phyloP scores from a whole-genome alignment of 2,888 invertebrate species.

The Nemapogon koenigi region DNA sequence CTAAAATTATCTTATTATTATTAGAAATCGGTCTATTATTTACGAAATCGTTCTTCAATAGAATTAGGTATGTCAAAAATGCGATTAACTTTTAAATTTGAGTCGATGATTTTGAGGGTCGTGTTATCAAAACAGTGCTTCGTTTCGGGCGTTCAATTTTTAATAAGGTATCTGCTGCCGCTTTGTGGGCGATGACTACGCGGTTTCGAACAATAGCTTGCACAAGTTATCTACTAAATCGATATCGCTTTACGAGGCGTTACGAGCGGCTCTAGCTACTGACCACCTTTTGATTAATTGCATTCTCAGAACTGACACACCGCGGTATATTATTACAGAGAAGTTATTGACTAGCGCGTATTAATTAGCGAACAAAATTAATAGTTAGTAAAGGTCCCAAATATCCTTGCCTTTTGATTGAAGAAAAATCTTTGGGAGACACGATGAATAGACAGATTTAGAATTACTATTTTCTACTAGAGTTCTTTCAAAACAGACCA shows the following conservation, averaged over 20 bases:
- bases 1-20: too few species aligned
- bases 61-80: constrained; percentile 1
- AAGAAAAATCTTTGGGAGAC: too few species aligned
- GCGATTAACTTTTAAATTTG: constrained; percentile 1
- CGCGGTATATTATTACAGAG: constrained; percentile 4
- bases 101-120: constrained; percentile 24
- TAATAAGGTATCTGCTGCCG: constrained; percentile 63
- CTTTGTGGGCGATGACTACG: constrained; percentile 52
- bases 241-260: constrained; percentile 64
- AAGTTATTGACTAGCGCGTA: constrained; percentile 54
- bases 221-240: constrained; percentile 63
- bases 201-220: constrained; percentile 57
- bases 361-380: constrained; percentile 48
- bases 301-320: constrained; percentile 22
- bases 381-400: too few species aligned
- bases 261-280: constrained; percentile 56
- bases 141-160: constrained; percentile 57
- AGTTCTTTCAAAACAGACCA: too few species aligned
- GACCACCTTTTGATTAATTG: constrained; percentile 63
- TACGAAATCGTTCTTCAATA: constrained; percentile 25
- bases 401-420: too few species aligned
- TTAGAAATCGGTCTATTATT: too few species aligned
- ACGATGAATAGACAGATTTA: too few species aligned
- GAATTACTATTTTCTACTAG: background rate
- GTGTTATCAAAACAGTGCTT: constrained; percentile 59